A percentile compares a stretch with the other conserved stretches of the same genome.
These are phyloP conservation scores for Diglossa cyanea DNA, from an alignment of 2,797 vertebrate species.

Conservation along the genomic window DNA sequence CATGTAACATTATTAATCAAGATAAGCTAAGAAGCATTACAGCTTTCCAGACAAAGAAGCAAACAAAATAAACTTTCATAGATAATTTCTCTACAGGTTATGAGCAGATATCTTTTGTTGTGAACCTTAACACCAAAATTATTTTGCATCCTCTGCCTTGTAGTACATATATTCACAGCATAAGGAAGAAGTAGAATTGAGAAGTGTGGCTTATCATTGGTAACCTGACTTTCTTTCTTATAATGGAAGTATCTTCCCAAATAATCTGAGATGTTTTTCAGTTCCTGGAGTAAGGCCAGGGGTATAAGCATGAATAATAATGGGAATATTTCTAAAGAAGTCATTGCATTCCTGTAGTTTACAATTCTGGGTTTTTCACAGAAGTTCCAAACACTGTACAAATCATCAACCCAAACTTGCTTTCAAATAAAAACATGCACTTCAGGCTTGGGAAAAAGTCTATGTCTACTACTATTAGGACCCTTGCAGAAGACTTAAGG, in stretches of 20 bases:
- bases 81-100: not conserved
- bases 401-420: not conserved
- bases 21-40: not conserved
- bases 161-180: not conserved
- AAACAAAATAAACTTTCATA: not conserved
- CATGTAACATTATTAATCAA: not conserved
- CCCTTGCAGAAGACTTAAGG: not conserved
- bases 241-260: not conserved
- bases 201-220: not conserved
- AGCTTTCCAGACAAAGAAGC: not conserved
- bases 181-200: not conserved
- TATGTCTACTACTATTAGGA: not conserved
- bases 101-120: not conserved
- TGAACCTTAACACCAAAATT: not conserved
- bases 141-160: not conserved
- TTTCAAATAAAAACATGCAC: not conserved
- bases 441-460: not conserved
- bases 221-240: not conserved
- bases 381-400: not conserved
- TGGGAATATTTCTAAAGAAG: not conserved
- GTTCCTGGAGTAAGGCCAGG: not conserved
- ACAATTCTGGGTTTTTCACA: not conserved
- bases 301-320: not conserved
- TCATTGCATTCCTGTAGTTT: not conserved
- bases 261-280: not conserved